Percentiles rank a stretch among this genome's conserved stretches.
Evolutionary conservation across 2,113 vertebrate genomes (phyloP).

Genomic region (Anhinga rufa): DNA sequence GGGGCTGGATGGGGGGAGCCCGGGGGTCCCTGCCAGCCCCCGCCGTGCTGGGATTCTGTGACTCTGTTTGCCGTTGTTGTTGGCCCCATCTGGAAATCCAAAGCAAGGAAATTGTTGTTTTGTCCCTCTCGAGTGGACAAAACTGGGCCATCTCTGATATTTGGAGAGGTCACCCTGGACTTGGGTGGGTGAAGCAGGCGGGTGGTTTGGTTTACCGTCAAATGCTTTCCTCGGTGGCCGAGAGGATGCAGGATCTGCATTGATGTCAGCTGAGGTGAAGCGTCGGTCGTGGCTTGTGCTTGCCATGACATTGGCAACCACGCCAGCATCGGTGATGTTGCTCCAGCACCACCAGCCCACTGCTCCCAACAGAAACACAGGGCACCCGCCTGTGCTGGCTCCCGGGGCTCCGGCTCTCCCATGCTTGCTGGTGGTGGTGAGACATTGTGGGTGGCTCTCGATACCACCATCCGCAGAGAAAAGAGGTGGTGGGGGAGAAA

Average conservation of each 20-base stretch:
- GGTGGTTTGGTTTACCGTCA: background rate
- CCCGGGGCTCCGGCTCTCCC: rapidly evolving
- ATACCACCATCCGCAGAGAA: background rate
- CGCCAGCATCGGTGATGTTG: background rate
- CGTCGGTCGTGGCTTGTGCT: background rate
- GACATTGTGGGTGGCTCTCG: background rate
- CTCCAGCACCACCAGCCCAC: background rate
- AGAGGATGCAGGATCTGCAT: rapidly evolving
- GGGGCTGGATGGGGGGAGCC: too few relatives aligned
- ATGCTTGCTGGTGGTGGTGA: background rate
- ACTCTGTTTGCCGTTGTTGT: background rate
- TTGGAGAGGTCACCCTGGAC: background rate
- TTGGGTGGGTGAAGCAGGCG: background rate
- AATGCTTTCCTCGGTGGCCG: background rate
- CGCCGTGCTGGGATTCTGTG: too few relatives aligned
- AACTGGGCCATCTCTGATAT: background rate
- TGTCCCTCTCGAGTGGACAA: background rate
- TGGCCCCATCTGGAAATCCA: background rate
- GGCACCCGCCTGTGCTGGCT: background rate
- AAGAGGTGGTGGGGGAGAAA: background rate
- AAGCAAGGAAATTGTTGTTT: background rate
- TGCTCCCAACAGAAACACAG: background rate
- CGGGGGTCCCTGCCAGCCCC: too few relatives aligned
- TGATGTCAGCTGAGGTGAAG: background rate
- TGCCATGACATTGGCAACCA: background rate